These are phyloP conservation scores for Festucalex cinctus DNA, from an alignment of 2,113 vertebrate species.

Conservation along the genomic window DNA sequence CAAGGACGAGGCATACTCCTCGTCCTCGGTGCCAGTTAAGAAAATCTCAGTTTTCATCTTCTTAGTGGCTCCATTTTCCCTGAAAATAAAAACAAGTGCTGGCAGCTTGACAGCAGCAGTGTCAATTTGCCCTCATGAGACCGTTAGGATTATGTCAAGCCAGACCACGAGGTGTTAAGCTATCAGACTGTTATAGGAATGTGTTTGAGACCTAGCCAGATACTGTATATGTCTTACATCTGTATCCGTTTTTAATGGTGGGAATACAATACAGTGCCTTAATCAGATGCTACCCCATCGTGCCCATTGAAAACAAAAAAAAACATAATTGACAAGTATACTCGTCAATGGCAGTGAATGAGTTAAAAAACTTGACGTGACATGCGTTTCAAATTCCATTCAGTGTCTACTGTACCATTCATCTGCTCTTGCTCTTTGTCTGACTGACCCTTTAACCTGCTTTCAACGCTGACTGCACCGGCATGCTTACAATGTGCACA, in stretches of 20 bases:
- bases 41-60: background rate
- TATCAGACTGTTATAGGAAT: conserved; percentile 16
- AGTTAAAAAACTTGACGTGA: background rate
- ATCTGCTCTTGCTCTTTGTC: background rate
- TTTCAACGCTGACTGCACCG: conserved; percentile 5
- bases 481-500: conserved; percentile 21
- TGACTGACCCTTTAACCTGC: background rate
- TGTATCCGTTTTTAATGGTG: no score
- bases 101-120: conserved; percentile 4
- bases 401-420: background rate
- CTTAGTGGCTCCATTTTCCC: background rate
- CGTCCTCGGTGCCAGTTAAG: background rate
- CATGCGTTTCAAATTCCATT: background rate
- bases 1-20: background rate
- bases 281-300: no score
- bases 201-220: background rate
- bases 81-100: background rate
- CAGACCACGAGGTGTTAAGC: conserved; percentile 24
- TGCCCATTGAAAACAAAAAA: no score
- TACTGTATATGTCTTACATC: no score
- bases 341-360: no score
- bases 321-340: background rate
- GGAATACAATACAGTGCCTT: no score
- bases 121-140: conserved; percentile 2
- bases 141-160: conserved; percentile 2